Conservation (phyloP, 2,113 vertebrate species). For the Agelaius phoeniceus region DNA sequence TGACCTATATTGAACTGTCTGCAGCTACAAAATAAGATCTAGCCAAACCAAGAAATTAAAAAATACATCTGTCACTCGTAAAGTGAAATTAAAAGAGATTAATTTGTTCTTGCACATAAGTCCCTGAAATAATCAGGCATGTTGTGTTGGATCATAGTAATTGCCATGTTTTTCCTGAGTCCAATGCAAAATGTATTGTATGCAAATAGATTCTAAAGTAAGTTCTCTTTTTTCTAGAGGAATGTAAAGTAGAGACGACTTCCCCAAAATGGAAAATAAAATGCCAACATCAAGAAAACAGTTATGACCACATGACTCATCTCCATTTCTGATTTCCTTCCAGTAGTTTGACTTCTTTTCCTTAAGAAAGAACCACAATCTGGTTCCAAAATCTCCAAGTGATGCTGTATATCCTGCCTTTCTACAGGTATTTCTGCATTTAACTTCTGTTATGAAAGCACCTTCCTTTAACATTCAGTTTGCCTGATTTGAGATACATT, state of each 20-base stretch:
- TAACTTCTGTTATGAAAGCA: neutral
- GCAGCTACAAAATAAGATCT: neutral
- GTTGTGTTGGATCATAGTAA: neutral
- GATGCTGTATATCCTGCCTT: neutral
- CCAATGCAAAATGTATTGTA: neutral
- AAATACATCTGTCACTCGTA: neutral
- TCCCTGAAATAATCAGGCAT: neutral
- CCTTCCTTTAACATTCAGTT: neutral
- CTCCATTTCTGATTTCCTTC: neutral
- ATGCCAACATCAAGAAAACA: neutral
- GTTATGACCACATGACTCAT: neutral
- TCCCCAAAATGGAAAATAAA: neutral
- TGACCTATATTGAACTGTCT: neutral
- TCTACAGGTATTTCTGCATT: neutral
- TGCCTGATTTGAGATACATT: neutral
- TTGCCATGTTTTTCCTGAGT: neutral
- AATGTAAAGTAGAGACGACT: neutral
- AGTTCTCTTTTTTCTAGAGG: neutral
- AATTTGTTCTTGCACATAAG: neutral
- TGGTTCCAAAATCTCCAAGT: neutral
- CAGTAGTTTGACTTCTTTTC: neutral
- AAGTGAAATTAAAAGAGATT: neutral
- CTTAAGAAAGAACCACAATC: neutral
- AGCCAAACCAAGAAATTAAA: neutral
- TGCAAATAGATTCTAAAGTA: neutral